Evolutionary conservation across 2,888 invertebrate genomes (phyloP).

Genomic region (Opisthograptis luteolata): DNA sequence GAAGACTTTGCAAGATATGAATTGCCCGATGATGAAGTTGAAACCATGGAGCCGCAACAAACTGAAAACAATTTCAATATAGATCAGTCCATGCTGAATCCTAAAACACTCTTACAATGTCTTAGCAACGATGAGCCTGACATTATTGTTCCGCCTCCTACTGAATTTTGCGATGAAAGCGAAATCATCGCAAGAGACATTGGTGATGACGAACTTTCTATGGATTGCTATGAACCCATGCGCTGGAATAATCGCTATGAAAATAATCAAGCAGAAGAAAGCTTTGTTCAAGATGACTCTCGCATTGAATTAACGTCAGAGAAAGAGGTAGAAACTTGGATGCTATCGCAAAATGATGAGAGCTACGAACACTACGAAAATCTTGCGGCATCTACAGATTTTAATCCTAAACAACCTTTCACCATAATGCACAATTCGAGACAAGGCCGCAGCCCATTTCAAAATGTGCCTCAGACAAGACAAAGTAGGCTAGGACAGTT

Average conservation of each 20-base stretch:
- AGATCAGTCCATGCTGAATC: constrained; percentile 65
- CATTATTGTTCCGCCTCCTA: constrained; percentile 63
- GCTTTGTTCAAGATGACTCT: constrained; percentile 39
- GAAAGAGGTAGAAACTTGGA: constrained; percentile 64
- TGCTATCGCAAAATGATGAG: constrained; percentile 46
- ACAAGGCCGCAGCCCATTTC: constrained; percentile 10
- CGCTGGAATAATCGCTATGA: constrained; percentile 14
- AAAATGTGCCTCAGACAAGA: constrained; percentile 19
- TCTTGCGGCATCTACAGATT: not conserved
- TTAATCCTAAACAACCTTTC: constrained; percentile 34
- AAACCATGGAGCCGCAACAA: constrained; percentile 2
- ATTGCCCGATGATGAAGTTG: not conserved
- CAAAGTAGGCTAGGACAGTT: constrained; percentile 53
- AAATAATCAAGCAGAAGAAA: not conserved
- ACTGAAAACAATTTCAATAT: constrained; percentile 42
- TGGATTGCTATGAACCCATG: constrained; percentile 29
- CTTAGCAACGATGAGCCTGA: constrained; percentile 40
- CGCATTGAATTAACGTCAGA: constrained; percentile 42
- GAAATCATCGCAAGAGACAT: not conserved
- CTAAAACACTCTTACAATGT: constrained; percentile 64
- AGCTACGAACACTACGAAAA: constrained; percentile 16
- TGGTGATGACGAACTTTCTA: constrained; percentile 5
- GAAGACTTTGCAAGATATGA: constrained; percentile 6
- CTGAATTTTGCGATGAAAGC: constrained; percentile 54
- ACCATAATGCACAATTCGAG: constrained; percentile 42